Evolutionary conservation across 23 tunicate genomes (phyloP).

Genomic region (Phallusia fumigata): DNA sequence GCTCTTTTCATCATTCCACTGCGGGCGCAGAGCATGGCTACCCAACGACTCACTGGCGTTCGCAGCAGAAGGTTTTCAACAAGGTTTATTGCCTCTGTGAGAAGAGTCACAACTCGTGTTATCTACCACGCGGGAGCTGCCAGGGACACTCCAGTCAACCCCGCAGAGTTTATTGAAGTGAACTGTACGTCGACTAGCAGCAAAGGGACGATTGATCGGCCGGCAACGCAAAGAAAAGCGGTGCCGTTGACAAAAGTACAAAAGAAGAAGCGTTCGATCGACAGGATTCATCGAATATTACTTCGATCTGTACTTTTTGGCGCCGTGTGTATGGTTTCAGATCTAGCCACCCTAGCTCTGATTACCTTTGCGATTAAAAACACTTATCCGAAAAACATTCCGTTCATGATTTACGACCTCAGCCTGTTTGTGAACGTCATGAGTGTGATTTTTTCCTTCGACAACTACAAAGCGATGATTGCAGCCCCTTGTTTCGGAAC

Average conservation of each 20-base stretch:
- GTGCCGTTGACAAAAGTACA: background rate
- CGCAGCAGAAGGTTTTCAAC: background rate
- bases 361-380: background rate
- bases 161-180: background rate
- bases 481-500: slow-evolving; percentile 10
- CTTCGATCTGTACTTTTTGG: background rate
- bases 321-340: background rate
- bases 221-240: background rate
- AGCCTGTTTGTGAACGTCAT: slow-evolving; percentile 34
- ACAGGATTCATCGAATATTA: background rate
- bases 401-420: slow-evolving; percentile 35
- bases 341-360: background rate
- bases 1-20: slow-evolving; percentile 16
- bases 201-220: background rate
- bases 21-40: background rate
- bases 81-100: background rate
- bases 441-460: slow-evolving; percentile 40
- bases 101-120: background rate
- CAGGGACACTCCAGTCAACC: background rate
- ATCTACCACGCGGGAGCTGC: background rate
- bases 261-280: background rate
- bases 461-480: slow-evolving; percentile 32
- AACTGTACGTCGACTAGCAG: background rate
- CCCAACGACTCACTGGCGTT: background rate
- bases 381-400: slow-evolving; percentile 11